Conservation (phyloP, 2,888 invertebrate genomes). For the Thysanoteuthis rhombus region DNA sequence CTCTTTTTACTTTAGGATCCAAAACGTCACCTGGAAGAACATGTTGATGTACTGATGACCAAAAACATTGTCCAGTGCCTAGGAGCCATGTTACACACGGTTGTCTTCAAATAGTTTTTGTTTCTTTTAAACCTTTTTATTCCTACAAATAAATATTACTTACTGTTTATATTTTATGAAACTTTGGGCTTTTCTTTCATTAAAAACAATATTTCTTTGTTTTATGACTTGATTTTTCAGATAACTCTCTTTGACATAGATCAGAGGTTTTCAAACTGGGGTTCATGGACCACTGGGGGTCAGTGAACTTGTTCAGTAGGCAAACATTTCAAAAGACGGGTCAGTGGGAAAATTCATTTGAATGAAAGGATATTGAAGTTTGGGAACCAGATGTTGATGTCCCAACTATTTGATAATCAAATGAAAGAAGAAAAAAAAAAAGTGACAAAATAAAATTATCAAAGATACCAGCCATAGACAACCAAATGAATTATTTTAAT, state of each 20-base stretch:
- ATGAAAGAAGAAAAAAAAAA: not conserved
- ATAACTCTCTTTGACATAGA: too few species aligned
- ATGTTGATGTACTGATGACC: slow-evolving; percentile 95
- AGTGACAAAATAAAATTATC: not conserved
- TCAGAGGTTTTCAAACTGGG: too few species aligned
- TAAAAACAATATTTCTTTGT: too few species aligned
- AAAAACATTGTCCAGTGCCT: slow-evolving; percentile 97
- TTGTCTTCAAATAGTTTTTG: slow-evolving; percentile 82
- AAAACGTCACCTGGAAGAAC: slow-evolving; percentile 98
- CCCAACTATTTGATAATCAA: not conserved
- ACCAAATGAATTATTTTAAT: not conserved
- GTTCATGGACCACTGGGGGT: too few species aligned
- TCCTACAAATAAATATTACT: not conserved
- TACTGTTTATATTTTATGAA: not conserved
- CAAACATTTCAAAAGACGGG: too few species aligned
- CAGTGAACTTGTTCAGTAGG: too few species aligned
- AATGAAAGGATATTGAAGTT: too few species aligned
- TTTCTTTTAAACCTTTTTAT: not conserved
- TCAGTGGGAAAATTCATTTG: too few species aligned
- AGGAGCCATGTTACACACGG: slow-evolving; percentile 88
- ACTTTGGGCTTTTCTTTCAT: not conserved
- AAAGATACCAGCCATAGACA: too few species aligned
- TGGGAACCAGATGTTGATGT: too few species aligned
- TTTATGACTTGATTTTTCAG: too few species aligned
- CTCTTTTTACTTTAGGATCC: slow-evolving; percentile 79